phyloP scores from a whole-genome alignment of 2,797 vertebrate species.

The Poecilia picta region DNA sequence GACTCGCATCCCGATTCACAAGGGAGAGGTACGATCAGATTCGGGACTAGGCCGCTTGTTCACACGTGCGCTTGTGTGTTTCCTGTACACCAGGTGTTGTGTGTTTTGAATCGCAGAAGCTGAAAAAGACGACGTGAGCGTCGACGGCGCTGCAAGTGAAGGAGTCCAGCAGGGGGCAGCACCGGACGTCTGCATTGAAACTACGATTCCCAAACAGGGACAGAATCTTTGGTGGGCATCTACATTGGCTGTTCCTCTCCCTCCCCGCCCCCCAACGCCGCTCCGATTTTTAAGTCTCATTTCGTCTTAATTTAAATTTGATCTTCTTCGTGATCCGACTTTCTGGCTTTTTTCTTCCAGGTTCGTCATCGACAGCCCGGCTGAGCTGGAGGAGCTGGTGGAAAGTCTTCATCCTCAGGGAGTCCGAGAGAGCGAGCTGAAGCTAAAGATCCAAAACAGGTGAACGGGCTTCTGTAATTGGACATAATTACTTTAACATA shows the following conservation, averaged over 20 bases:
- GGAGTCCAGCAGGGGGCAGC: constrained; percentile 73
- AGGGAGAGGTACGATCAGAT: constrained; percentile 22
- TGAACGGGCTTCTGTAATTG: constrained; percentile 53
- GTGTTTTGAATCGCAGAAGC: constrained; percentile 63
- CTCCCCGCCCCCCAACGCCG: not conserved
- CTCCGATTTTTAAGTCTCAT: not conserved
- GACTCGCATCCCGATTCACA: constrained; percentile 62
- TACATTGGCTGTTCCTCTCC: not conserved
- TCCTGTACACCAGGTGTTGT: not conserved
- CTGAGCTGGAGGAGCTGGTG: constrained; percentile 91
- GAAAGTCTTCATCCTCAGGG: constrained; percentile 92
- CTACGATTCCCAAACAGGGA: constrained; percentile 91
- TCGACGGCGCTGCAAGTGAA: constrained; percentile 78
- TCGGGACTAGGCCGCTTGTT: not conserved
- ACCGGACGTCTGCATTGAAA: constrained; percentile 86
- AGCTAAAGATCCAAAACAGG: constrained; percentile 88
- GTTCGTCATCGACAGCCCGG: constrained; percentile 91
- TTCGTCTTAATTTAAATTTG: not conserved
- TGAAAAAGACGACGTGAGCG: constrained; percentile 83
- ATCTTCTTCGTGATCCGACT: not conserved
- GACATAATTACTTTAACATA: constrained; percentile 3
- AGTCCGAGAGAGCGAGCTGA: constrained; percentile 91
- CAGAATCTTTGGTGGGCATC: constrained; percentile 93
- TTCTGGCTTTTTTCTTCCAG: constrained; percentile 65
- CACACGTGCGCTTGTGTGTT: not conserved